These are phyloP conservation scores for Fragum whitleyi DNA, from an alignment of 2,888 invertebrate species.

Conservation along the genomic window DNA sequence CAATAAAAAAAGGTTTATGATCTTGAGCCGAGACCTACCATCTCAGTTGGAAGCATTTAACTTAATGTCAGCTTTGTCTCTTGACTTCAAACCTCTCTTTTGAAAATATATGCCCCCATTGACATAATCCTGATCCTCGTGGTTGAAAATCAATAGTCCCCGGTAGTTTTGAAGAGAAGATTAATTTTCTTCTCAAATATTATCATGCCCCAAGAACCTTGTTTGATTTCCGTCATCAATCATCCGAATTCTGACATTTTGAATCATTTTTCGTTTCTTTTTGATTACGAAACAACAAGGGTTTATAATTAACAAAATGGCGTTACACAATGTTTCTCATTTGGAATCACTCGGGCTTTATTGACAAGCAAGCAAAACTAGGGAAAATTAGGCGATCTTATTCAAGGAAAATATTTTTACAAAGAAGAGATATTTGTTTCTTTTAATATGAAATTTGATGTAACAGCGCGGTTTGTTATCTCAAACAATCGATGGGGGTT, in stretches of 20 bases:
- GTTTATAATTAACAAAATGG: conserved; percentile 66
- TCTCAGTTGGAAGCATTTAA: neutral
- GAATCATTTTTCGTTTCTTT: conserved; percentile 64
- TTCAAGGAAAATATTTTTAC: conserved; percentile 12
- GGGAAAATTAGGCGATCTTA: conserved; percentile 26
- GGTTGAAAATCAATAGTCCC: conserved; percentile 47
- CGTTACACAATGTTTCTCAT: conserved; percentile 61
- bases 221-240: conserved; percentile 50
- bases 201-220: conserved; percentile 51
- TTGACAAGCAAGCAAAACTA: conserved; percentile 21
- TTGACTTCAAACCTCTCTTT: conserved; percentile 12
- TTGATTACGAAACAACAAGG: conserved; percentile 63
- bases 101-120: conserved; percentile 19
- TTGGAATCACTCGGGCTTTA: conserved; percentile 44
- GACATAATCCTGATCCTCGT: conserved; percentile 32
- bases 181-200: conserved; percentile 63
- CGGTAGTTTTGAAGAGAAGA: conserved; percentile 47
- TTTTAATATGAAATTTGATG: conserved; percentile 14
- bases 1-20: too few species aligned
- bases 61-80: conserved; percentile 10
- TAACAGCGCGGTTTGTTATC: conserved; percentile 23
- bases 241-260: conserved; percentile 56
- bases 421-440: conserved; percentile 21
- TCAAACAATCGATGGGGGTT: conserved; percentile 22
- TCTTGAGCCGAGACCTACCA: conserved; percentile 2